Percentiles rank a stretch among this genome's conserved stretches.
Conservation (phyloP, 2,797 vertebrate species). For the Liparis tanakae region DNA sequence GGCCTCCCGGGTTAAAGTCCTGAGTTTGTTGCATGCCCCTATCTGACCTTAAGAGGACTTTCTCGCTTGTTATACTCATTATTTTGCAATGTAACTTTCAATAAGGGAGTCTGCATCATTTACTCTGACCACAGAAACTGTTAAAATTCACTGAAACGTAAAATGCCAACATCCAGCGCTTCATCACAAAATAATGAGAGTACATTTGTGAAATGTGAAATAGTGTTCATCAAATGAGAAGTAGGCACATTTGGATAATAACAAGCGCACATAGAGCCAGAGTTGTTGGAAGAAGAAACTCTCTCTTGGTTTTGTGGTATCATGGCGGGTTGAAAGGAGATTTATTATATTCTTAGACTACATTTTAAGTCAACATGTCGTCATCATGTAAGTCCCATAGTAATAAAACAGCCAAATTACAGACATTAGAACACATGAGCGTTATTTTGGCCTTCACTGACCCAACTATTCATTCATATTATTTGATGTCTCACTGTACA, state of each 20-base stretch:
- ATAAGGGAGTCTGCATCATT: background rate
- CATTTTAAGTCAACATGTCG: conserved; percentile 8
- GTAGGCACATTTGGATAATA: background rate
- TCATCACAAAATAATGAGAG: background rate
- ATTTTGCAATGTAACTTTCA: background rate
- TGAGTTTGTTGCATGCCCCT: background rate
- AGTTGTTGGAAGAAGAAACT: conserved; percentile 1
- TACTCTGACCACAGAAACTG: background rate
- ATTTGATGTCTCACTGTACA: conserved; percentile 2
- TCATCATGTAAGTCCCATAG: conserved; percentile 1
- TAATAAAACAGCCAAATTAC: conserved; percentile 9
- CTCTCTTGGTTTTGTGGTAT: conserved; percentile 12
- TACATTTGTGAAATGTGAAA: background rate
- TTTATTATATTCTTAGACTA: background rate
- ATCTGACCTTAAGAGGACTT: background rate
- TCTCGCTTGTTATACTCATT: background rate
- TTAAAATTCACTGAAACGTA: background rate
- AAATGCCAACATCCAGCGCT: background rate
- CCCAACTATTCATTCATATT: conserved; percentile 14
- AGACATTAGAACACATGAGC: background rate
- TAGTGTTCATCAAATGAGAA: background rate
- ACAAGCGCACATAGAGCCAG: background rate
- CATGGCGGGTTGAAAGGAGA: background rate
- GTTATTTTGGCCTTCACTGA: background rate
- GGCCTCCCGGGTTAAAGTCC: background rate